Percentiles rank a stretch among this genome's conserved stretches.
Evolutionary conservation across 2,888 invertebrate species (phyloP).

Genomic region (Ophion costatus): DNA sequence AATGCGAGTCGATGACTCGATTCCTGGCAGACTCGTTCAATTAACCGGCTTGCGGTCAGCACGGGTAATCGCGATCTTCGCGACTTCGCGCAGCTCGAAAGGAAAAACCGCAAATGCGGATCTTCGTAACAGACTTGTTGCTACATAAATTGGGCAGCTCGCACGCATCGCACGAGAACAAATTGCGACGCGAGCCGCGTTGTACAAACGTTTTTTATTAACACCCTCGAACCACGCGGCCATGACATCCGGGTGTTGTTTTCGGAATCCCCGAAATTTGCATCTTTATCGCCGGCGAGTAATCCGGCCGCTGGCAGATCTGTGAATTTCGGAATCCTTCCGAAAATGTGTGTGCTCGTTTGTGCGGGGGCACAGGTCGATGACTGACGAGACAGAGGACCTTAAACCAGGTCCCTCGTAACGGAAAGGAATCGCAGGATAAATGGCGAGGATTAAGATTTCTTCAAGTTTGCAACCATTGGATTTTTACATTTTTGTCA

Average conservation of each 20-base stretch:
- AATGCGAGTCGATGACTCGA: background rate
- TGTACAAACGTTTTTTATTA: slow-evolving; percentile 9
- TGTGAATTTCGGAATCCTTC: slow-evolving; percentile 27
- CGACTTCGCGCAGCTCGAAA: slow-evolving; percentile 28
- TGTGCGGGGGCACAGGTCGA: background rate
- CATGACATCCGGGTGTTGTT: slow-evolving; percentile 62
- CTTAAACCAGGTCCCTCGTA: background rate
- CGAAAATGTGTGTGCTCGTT: background rate
- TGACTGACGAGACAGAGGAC: background rate
- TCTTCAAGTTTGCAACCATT: background rate
- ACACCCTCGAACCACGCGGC: slow-evolving; percentile 12
- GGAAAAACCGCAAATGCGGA: slow-evolving; percentile 15
- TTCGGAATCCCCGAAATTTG: slow-evolving; percentile 64
- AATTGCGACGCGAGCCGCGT: background rate
- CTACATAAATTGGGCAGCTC: background rate
- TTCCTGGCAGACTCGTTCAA: slow-evolving; percentile 1
- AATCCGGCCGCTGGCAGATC: slow-evolving; percentile 48
- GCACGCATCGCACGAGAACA: background rate
- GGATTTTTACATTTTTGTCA: background rate
- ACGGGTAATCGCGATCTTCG: slow-evolving; percentile 1
- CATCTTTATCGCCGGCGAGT: slow-evolving; percentile 65
- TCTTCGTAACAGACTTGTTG: slow-evolving; percentile 25
- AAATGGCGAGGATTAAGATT: background rate
- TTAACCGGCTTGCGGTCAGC: slow-evolving; percentile 11
- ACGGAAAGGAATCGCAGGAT: background rate